Conservation (phyloP, 2,888 invertebrate genomes). For the Drosophila antonietae region DNA sequence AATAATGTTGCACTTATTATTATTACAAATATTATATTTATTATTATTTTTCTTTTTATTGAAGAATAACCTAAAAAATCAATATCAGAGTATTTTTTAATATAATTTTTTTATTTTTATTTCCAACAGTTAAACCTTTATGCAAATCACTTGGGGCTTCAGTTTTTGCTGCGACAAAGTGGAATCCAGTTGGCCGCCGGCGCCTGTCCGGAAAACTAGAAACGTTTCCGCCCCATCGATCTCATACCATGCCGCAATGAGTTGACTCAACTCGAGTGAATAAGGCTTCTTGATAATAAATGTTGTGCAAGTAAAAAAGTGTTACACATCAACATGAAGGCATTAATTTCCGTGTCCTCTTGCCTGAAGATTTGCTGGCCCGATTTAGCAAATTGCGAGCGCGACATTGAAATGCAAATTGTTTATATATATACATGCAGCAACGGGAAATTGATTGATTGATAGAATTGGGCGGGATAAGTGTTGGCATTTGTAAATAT, state of each 20-base stretch:
- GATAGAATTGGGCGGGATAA: constrained; percentile 61
- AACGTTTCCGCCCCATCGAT: constrained; percentile 64
- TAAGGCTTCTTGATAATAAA: constrained; percentile 44
- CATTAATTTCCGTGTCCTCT: constrained; percentile 53
- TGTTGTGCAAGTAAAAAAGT: constrained; percentile 42
- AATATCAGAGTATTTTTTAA: constrained; percentile 1
- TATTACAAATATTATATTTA: background rate
- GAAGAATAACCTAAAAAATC: background rate
- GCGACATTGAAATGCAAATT: constrained; percentile 59
- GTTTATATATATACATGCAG: constrained; percentile 24
- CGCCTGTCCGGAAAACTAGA: constrained; percentile 19
- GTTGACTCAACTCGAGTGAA: constrained; percentile 9
- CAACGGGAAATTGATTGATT: constrained; percentile 57
- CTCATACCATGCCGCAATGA: constrained; percentile 17
- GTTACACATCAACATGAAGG: constrained; percentile 53
- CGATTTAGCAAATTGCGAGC: constrained; percentile 1
- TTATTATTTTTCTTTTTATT: background rate
- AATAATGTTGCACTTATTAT: no score
- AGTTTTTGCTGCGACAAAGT: constrained; percentile 37
- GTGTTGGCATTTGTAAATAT: constrained; percentile 73
- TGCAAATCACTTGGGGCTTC: constrained; percentile 55
- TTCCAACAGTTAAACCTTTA: background rate
- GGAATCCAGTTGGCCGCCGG: constrained; percentile 5
- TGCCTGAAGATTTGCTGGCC: background rate
- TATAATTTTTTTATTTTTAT: constrained; percentile 12